Conservation (phyloP, 1,140 invertebrate genomes). For the Drosophila paulistorum region DNA sequence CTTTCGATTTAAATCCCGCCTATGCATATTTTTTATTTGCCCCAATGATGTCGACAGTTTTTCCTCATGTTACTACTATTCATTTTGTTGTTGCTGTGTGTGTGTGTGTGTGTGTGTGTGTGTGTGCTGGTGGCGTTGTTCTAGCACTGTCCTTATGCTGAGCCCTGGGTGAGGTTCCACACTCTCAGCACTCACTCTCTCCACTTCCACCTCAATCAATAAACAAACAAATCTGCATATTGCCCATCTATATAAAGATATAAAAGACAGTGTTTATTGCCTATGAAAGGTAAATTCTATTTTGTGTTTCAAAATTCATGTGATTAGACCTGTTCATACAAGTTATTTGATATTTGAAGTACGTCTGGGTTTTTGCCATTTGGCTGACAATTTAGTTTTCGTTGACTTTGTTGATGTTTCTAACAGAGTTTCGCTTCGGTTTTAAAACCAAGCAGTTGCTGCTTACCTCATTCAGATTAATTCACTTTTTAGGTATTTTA, state of each 20-base stretch:
- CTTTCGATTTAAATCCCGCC: conserved; percentile 45
- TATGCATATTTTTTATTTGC: conserved; percentile 38
- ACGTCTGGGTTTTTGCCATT: too few species aligned
- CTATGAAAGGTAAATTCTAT: neutral
- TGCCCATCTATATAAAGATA: conserved; percentile 33
- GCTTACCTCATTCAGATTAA: too few species aligned
- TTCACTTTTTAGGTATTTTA: too few species aligned
- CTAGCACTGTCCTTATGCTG: conserved; percentile 36
- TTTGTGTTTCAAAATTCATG: too few species aligned
- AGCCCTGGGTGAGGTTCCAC: conserved; percentile 22
- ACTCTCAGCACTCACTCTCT: conserved; percentile 9
- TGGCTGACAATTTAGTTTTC: too few species aligned
- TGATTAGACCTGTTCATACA: too few species aligned
- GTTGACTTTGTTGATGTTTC: too few species aligned
- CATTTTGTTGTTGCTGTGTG: neutral
- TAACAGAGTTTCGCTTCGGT: too few species aligned
- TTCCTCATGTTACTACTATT: neutral
- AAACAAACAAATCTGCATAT: conserved; percentile 65
- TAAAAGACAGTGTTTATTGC: conserved; percentile 23
- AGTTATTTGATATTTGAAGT: too few species aligned
- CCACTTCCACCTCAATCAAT: conserved; percentile 56
- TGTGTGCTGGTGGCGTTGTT: conserved; percentile 1
- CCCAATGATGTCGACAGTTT: conserved; percentile 34
- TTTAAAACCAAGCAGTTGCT: too few species aligned
- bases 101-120: neutral